These are phyloP conservation scores for Eristalinus sepulchralis DNA, from an alignment of 2,888 invertebrate genomes.

Conservation along the genomic window DNA sequence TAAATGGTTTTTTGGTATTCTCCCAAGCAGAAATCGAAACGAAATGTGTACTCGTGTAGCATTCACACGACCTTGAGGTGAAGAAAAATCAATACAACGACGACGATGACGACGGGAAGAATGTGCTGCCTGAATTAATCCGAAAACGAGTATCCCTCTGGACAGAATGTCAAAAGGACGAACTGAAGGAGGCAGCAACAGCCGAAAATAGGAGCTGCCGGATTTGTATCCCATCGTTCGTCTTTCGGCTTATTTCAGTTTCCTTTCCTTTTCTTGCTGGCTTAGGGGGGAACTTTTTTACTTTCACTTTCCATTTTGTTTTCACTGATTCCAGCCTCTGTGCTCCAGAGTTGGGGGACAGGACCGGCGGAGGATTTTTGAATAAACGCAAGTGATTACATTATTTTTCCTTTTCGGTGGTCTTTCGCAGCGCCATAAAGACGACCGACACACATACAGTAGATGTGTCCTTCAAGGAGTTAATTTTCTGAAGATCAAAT, in stretches of 20 bases:
- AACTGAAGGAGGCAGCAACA: background rate
- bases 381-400: background rate
- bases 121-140: constrained; percentile 1
- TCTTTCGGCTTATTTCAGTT: background rate
- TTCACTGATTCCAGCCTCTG: background rate
- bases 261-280: background rate
- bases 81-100: constrained; percentile 21
- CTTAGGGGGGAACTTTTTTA: background rate
- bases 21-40: background rate
- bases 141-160: background rate
- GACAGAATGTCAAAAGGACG: constrained; percentile 18
- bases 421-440: background rate
- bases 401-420: background rate
- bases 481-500: background rate
- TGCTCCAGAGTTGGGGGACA: background rate
- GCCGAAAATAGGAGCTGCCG: background rate
- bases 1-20: background rate
- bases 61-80: constrained; percentile 30
- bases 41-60: constrained; percentile 7
- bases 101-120: background rate
- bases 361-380: background rate
- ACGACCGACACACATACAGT: background rate
- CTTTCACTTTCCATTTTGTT: background rate
- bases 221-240: background rate
- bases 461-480: constrained; percentile 5